A percentile compares a stretch with the other conserved stretches of the same genome.
Evolutionary conservation across 2,888 invertebrate species (phyloP).

Genomic region (Antheraea yamamai): DNA sequence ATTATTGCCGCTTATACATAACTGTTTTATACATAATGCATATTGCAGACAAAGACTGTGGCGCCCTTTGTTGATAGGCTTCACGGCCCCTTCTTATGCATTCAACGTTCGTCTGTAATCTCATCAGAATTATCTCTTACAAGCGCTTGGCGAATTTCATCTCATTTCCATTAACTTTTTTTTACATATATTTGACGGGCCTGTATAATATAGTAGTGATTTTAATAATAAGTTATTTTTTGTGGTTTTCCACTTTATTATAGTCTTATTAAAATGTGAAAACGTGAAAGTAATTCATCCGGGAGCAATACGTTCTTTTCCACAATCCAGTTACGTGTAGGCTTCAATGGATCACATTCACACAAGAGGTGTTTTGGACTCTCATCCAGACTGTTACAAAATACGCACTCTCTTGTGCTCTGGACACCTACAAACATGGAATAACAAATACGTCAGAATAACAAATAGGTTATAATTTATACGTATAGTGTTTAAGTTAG

Average conservation of each 20-base stretch:
- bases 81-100: background rate
- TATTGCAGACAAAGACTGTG: conserved; percentile 4
- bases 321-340: too few relatives aligned
- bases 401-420: too few relatives aligned
- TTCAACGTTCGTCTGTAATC: conserved; percentile 9
- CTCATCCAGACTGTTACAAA: too few relatives aligned
- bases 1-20: background rate
- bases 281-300: too few relatives aligned
- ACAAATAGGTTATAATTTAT: too few relatives aligned
- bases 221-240: background rate
- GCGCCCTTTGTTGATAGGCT: conserved; percentile 5
- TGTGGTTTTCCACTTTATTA: background rate
- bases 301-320: too few relatives aligned
- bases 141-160: background rate
- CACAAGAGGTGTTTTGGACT: too few relatives aligned
- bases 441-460: too few relatives aligned
- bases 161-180: conserved; percentile 1
- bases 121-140: conserved; percentile 7
- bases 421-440: too few relatives aligned
- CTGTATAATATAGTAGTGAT: background rate
- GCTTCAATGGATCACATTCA: too few relatives aligned
- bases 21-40: background rate
- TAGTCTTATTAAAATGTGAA: background rate
- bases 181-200: background rate
- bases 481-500: too few relatives aligned